Base-by-base conservation (phyloP, 2,888 invertebrate species). In the Sepioteuthis lessoniana region DNA sequence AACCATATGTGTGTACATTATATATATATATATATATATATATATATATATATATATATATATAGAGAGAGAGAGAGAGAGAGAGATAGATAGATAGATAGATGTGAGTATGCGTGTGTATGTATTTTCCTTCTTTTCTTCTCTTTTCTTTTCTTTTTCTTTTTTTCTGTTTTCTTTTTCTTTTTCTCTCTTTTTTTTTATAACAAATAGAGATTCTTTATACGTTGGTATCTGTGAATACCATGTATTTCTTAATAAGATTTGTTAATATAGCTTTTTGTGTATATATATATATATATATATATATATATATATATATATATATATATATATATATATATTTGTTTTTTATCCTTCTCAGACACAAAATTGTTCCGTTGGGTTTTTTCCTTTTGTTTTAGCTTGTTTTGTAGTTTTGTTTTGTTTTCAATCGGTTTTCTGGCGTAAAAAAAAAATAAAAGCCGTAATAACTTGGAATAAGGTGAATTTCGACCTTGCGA, bases 401-500 rank as follows among this genome's bases (percentile, higher is more conserved):
- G 16, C 5, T 55, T 28, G 5, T 55, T 76, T 13, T 31, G 21
- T 47, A 3, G 25, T 25, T 60, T 76, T 16, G 13, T 76, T n/a
- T 13, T 5, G 2, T n/a, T n/a, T n/a, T 76, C 35, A n/a, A n/a
- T 13, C n/a, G n/a, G 13, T n/a, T n/a, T 76, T 76, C 19, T 35
- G n/a, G n/a, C 4, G n/a, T 76, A 1, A 76, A n/a, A n/a, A 76
- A 76, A 76, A 76, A 76, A 76, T n/a, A 76, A n/a, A 76, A n/a
- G n/a, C 76, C n/a, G 76, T n/a, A 76, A 10, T n/a, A n/a, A 16
- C n/a, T n/a, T 1, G 3, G n/a, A 76, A 35, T 76, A 76, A 76
- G 76, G n/a, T 76, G 76, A 76, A 76, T 76, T n/a, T 76, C 76
- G 76, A 76, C 76, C 76, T n/a, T 76, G 31, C 76, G n/a, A 76